A percentile compares a stretch with the other conserved stretches of the same genome.
phyloP scores from a whole-genome alignment of 2,113 vertebrate genomes.

The Opisthocomus hoazin region DNA sequence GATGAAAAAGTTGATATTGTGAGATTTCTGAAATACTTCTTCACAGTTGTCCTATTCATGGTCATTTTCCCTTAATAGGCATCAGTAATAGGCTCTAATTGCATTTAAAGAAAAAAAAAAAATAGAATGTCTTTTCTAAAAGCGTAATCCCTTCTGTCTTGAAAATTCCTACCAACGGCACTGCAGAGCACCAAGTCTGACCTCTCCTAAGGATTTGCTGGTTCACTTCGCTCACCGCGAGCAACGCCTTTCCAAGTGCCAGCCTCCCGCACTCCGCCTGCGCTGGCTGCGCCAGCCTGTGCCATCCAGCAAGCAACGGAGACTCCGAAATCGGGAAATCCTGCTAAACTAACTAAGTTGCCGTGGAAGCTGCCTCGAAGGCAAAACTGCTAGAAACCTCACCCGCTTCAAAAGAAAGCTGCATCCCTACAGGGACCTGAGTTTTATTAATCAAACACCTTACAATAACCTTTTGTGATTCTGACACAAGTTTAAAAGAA shows the following conservation, averaged over 20 bases:
- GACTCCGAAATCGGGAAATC: neutral
- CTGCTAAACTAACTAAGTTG: neutral
- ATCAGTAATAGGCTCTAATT: neutral
- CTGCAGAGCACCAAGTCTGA: neutral
- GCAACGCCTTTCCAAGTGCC: neutral
- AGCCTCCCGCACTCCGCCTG: neutral
- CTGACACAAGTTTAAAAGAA: neutral
- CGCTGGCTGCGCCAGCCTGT: too few species aligned
- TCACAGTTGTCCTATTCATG: neutral
- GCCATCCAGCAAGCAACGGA: neutral
- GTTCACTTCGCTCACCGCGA: neutral
- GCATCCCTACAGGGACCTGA: neutral
- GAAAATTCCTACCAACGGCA: neutral
- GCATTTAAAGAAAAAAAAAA: neutral
- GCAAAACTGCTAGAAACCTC: neutral
- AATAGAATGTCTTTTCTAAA: neutral
- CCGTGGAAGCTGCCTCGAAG: accelerated
- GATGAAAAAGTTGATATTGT: neutral
- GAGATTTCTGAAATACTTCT: neutral
- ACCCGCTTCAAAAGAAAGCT: neutral
- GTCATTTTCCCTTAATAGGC: neutral
- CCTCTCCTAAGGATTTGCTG: neutral
- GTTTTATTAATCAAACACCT: neutral
- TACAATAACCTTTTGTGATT: neutral
- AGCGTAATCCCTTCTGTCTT: neutral